Conservation (phyloP, 2,797 vertebrate species). For the Toxotes lorentzi region DNA sequence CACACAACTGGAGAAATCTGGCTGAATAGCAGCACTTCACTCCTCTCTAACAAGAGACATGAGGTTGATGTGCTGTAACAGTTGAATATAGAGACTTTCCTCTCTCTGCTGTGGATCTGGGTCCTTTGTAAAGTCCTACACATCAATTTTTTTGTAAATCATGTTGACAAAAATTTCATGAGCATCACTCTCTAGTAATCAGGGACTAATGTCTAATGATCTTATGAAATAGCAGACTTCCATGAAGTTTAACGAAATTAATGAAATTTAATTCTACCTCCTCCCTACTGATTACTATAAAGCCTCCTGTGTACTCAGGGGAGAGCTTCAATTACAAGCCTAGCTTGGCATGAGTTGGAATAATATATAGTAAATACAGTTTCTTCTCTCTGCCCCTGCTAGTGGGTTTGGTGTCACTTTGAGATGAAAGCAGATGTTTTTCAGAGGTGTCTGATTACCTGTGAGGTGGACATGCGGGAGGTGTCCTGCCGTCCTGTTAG, state of each 20-base stretch:
- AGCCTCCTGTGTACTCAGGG: neutral
- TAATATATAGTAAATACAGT: neutral
- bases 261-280: constrained; percentile 7
- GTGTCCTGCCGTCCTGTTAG: constrained; percentile 95
- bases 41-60: neutral
- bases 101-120: constrained; percentile 3
- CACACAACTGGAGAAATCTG: constrained; percentile 31
- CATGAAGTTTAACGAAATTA: neutral
- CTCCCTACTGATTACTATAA: neutral
- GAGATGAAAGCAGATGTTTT: neutral
- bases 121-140: neutral
- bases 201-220: neutral
- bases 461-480: constrained; percentile 97
- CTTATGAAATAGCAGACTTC: neutral
- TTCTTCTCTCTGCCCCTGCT: neutral
- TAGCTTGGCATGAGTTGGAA: constrained; percentile 2
- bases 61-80: constrained; percentile 5
- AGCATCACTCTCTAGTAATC: constrained; percentile 1
- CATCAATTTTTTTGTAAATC: neutral
- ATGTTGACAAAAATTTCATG: neutral
- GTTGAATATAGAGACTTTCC: neutral
- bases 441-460: constrained; percentile 84
- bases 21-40: constrained; percentile 15
- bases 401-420: neutral
- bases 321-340: neutral